phyloP scores from a whole-genome alignment of 1,140 invertebrate species.

The Xylocopa sonorina region DNA sequence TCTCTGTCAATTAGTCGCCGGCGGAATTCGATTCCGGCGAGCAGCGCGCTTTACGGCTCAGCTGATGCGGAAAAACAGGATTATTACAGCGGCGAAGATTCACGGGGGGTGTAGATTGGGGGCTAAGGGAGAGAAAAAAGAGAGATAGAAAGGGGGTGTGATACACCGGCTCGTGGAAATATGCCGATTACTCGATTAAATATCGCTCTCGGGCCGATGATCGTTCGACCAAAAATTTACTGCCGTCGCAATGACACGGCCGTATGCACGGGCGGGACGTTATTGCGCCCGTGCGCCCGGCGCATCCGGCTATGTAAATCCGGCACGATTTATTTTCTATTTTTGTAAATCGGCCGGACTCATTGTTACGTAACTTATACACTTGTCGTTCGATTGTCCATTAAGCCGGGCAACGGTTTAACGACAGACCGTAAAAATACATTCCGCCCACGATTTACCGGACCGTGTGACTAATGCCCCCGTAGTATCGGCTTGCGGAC shows the following conservation, averaged over 20 bases:
- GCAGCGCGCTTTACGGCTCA: not conserved
- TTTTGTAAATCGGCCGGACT: slow-evolving; percentile 37
- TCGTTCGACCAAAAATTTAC: slow-evolving; percentile 52
- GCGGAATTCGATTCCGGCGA: slow-evolving; percentile 14
- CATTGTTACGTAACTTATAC: slow-evolving; percentile 44
- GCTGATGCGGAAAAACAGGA: slow-evolving; percentile 31
- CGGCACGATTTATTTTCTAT: slow-evolving; percentile 48
- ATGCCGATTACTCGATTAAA: slow-evolving; percentile 52
- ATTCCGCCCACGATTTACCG: not conserved
- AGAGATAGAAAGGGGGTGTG: not conserved
- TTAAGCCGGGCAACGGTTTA: slow-evolving; percentile 15
- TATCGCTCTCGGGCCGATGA: slow-evolving; percentile 37
- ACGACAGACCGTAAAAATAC: not conserved
- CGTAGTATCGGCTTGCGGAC: no score
- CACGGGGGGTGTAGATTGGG: not conserved
- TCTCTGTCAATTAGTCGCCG: slow-evolving; percentile 39
- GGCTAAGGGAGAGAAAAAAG: no score
- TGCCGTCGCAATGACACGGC: slow-evolving; percentile 15
- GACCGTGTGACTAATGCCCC: not conserved
- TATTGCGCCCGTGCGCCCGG: slow-evolving; percentile 19
- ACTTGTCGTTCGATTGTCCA: slow-evolving; percentile 42
- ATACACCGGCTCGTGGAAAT: not conserved
- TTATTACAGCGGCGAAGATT: slow-evolving; percentile 24
- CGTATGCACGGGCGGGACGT: slow-evolving; percentile 34
- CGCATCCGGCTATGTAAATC: slow-evolving; percentile 38